Conservation (phyloP, 1,140 invertebrate species). For the Trissolcus basalis region DNA sequence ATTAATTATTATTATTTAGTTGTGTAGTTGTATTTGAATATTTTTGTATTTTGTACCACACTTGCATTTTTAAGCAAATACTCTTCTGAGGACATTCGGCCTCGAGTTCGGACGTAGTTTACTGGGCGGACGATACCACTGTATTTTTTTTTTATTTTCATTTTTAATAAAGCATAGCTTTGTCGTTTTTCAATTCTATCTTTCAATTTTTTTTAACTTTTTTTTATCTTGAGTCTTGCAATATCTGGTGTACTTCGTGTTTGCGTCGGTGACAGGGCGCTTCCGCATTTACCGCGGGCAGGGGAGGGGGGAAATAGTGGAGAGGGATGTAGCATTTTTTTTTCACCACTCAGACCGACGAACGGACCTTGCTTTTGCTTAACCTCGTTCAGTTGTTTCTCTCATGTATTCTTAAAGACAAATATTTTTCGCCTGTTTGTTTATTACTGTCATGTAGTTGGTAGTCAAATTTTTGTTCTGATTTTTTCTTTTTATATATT, state of each 20-base stretch:
- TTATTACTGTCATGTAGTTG: constrained; percentile 4
- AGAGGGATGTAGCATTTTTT: constrained; percentile 1
- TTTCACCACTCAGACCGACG: constrained; percentile 2
- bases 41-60: constrained; percentile 54
- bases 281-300: constrained; percentile 38
- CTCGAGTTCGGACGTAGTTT: constrained; percentile 39
- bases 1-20: constrained; percentile 80
- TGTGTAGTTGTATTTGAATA: constrained; percentile 61
- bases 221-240: constrained; percentile 15
- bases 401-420: not conserved
- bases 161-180: constrained; percentile 51
- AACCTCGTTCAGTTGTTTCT: not conserved
- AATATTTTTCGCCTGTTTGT: not conserved
- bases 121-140: constrained; percentile 33
- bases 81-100: constrained; percentile 5
- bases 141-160: constrained; percentile 43
- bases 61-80: constrained; percentile 45
- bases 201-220: constrained; percentile 19
- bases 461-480: not conserved
- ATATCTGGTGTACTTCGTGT: constrained; percentile 41
- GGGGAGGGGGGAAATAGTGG: constrained; percentile 11
- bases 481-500: too few species aligned
- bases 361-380: not conserved
- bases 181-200: constrained; percentile 35
- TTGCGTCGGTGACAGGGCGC: constrained; percentile 48